Evolutionary conservation across 2,888 invertebrate genomes (phyloP), one percentile per base, ranked within the genome.

Genomic region (Lymantria dispar): DNA sequence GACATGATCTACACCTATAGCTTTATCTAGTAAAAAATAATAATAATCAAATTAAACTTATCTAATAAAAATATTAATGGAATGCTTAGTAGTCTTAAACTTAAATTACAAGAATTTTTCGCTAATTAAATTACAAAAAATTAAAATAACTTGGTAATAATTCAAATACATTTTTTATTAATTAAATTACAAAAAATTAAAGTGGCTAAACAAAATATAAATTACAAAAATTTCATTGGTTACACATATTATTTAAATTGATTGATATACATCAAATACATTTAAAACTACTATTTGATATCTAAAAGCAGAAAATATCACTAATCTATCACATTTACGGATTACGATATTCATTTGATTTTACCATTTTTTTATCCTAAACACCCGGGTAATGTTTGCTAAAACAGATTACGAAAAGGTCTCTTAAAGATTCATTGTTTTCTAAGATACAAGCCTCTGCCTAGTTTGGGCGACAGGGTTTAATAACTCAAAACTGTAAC

Each of bases 281-380:
- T 12, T 10, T 38, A 38, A 8, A 38, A n/a, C 38, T 38, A 38
- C 44, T n/a, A 52, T 13, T 42, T 54, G 54, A 42, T 55, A 45
- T 36, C 45, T 48, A 59, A 52, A 65, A 66, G 66, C 67, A 11
- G 50, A 57, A 66, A 67, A 64, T 66, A 67, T 66, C 66, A 64
- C 64, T 66, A 66, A 51, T 51, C 66, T 64, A 66, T 66, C 66
- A 66, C 66, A 67, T 67, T 58, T 52, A 60, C 39, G 31, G 52
- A 50, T 59, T 61, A 63, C 45, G 45, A 48, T 48, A 51, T 49
- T 54, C 15, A 53, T 13, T 48, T 0, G 8, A 44, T 52, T 54
- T 41, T 42, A 46, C 36, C n/a, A n/a, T 55, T 33, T 38, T 1
- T n/a, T 7, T 38, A 50, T 40, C 37, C 45, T 51, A 44, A 52